A percentile compares a stretch with the other conserved stretches of the same genome.
Evolutionary conservation across 2,888 invertebrate genomes (phyloP).

Genomic region (Brachyptera risi): DNA sequence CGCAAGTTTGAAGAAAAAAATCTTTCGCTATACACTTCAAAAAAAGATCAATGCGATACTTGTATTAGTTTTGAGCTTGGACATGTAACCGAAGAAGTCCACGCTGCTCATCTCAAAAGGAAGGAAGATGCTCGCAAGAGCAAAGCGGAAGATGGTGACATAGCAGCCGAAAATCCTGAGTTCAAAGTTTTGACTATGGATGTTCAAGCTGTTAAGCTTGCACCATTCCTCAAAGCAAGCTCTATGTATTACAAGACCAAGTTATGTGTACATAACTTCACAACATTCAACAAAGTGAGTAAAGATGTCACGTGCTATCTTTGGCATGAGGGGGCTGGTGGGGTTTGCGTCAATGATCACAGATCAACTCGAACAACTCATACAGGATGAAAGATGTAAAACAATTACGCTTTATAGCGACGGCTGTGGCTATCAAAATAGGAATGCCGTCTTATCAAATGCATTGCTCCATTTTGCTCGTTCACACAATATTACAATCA

Average conservation of each 20-base stretch:
- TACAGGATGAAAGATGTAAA: not conserved
- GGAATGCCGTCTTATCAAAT: constrained; percentile 32
- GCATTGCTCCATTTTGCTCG: constrained; percentile 31
- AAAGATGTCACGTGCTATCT: constrained; percentile 35
- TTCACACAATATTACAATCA: constrained; percentile 24
- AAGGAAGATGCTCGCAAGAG: constrained; percentile 31
- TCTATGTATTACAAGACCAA: constrained; percentile 37
- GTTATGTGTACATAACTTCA: constrained; percentile 37
- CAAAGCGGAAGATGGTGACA: constrained; percentile 29
- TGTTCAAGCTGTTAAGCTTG: constrained; percentile 37
- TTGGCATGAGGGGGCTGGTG: constrained; percentile 36
- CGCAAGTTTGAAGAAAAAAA: no score
- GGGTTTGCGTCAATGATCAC: constrained; percentile 33
- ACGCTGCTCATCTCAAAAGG: constrained; percentile 33
- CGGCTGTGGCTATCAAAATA: constrained; percentile 34
- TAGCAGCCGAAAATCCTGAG: constrained; percentile 29
- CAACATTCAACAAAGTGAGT: constrained; percentile 32
- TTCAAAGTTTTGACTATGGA: constrained; percentile 34
- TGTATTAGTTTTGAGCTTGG: constrained; percentile 34
- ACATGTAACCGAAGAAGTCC: constrained; percentile 29
- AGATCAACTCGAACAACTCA: not conserved
- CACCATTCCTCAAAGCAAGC: constrained; percentile 34
- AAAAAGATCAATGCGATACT: constrained; percentile 36
- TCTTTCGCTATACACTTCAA: no score
- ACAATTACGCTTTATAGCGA: constrained; percentile 30